Evolutionary conservation across 2,888 invertebrate genomes (phyloP).

Genomic region (Parapristionchus giblindavisi): DNA sequence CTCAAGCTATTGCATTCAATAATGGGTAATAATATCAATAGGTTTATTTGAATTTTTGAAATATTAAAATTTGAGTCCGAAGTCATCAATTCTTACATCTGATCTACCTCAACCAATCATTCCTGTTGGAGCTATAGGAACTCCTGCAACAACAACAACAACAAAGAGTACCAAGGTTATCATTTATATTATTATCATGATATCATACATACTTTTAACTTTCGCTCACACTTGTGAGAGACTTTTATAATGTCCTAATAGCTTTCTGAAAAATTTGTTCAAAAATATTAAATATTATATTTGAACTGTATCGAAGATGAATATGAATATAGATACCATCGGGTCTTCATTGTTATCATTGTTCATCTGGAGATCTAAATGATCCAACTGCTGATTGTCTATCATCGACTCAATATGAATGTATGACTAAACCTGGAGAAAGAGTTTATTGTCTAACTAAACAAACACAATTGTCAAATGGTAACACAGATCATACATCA

Average conservation of each 20-base stretch:
- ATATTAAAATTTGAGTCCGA: no score
- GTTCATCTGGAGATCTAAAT: conserved; percentile 47
- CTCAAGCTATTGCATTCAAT: conserved; percentile 19
- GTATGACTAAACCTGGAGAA: conserved; percentile 41
- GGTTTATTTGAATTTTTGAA: no score
- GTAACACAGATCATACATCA: conserved; percentile 32
- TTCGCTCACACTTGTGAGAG: no score
- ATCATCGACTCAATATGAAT: conserved; percentile 40
- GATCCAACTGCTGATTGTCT: conserved; percentile 59
- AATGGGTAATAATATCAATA: no score
- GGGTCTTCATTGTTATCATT: conserved; percentile 43
- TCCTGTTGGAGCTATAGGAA: neutral
- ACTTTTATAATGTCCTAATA: no score
- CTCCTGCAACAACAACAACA: conserved; percentile 11
- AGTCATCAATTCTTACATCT: no score
- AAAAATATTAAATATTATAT: neutral
- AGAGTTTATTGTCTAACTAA: conserved; percentile 55
- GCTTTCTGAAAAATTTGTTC: no score
- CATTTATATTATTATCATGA: neutral
- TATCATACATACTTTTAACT: no score
- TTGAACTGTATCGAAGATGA: neutral
- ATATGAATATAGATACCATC: conserved; percentile 9
- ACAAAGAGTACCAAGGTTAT: conserved; percentile 16
- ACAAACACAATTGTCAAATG: conserved; percentile 60
- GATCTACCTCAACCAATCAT: no score